Conservation (phyloP, 1,140 invertebrate genomes). For the Drosophila ironensis region DNA sequence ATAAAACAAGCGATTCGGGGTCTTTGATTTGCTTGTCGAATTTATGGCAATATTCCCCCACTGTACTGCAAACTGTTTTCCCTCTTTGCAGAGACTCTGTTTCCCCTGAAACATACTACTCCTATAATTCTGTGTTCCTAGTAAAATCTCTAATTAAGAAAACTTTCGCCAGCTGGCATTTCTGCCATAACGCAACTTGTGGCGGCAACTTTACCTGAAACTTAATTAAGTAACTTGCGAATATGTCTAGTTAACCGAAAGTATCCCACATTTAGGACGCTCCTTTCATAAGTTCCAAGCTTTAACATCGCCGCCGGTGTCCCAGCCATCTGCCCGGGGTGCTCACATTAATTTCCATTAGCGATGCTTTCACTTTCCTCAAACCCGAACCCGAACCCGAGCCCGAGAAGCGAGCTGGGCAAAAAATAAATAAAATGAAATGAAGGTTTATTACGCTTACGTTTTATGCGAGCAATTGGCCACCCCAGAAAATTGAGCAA, state of each 20-base stretch:
- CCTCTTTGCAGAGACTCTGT: background rate
- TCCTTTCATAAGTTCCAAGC: background rate
- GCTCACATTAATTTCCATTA: constrained; percentile 71
- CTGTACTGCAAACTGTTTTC: background rate
- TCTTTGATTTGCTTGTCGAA: too few relatives aligned
- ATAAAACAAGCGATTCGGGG: background rate
- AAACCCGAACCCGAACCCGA: too few relatives aligned
- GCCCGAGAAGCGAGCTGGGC: too few relatives aligned
- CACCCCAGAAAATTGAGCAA: constrained; percentile 8
- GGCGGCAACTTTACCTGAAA: constrained; percentile 36
- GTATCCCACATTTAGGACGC: constrained; percentile 12
- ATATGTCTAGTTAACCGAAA: constrained; percentile 43
- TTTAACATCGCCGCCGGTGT: background rate
- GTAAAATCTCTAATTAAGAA: constrained; percentile 22
- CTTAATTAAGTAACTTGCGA: constrained; percentile 67
- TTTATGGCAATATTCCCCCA: too few relatives aligned
- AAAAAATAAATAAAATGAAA: background rate
- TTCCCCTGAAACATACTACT: background rate
- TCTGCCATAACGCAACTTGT: constrained; percentile 15
- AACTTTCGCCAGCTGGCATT: constrained; percentile 4
- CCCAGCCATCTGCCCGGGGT: background rate
- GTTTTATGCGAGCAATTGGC: constrained; percentile 58
- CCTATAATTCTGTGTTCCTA: too few relatives aligned
- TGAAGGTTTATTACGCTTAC: constrained; percentile 65
- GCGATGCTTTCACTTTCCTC: constrained; percentile 23